Evolutionary conservation across 2,797 vertebrate species (phyloP).

Genomic region (Eurystomus glaucurus): DNA sequence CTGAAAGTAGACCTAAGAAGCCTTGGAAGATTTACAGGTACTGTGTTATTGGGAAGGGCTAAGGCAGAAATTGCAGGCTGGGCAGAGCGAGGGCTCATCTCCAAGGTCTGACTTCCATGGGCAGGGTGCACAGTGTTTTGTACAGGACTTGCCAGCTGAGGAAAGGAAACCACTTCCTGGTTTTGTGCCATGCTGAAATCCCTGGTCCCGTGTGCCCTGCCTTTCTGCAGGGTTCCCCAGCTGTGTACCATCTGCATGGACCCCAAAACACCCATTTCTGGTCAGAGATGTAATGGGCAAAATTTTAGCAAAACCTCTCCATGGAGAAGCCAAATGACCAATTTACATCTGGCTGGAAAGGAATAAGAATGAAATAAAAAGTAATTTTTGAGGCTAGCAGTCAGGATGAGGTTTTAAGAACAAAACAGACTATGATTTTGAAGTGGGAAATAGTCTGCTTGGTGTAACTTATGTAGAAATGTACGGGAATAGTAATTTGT

Average conservation of each 20-base stretch:
- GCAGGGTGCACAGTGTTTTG: background rate
- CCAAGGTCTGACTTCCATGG: background rate
- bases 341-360: accelerated
- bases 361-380: background rate
- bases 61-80: background rate
- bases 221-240: background rate
- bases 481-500: background rate
- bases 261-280: accelerated
- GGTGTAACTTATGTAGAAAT: background rate
- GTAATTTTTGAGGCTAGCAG: background rate
- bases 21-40: background rate
- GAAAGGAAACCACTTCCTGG: background rate
- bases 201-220: accelerated
- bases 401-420: background rate
- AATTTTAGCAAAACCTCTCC: background rate
- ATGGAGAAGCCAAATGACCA: background rate
- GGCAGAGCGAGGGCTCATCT: background rate
- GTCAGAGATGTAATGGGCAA: background rate
- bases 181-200: background rate
- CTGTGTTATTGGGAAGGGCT: background rate
- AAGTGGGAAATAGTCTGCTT: background rate
- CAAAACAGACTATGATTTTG: background rate
- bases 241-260: accelerated
- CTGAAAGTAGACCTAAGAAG: background rate
- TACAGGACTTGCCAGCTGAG: background rate